These are phyloP conservation scores for Xylota segnis DNA, from an alignment of 2,888 invertebrate species.

Conservation along the genomic window DNA sequence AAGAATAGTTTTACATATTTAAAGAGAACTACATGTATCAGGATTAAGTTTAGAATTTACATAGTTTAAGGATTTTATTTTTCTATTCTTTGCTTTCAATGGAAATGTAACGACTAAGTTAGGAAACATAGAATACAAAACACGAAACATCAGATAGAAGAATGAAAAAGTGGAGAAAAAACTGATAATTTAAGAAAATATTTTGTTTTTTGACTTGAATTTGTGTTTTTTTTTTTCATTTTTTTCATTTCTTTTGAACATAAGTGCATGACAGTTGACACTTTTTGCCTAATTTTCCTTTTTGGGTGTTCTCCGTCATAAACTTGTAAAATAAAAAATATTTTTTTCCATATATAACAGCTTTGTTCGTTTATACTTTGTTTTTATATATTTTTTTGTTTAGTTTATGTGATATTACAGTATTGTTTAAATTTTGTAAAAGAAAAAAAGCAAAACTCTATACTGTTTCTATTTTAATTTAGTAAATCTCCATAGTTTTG, in stretches of 20 bases:
- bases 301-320: neutral
- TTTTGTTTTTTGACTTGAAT: neutral
- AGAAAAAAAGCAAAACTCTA: conserved; percentile 28
- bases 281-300: no score
- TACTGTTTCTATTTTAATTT: conserved; percentile 62
- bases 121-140: neutral
- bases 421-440: conserved; percentile 48
- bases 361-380: conserved; percentile 7
- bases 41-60: neutral
- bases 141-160: neutral
- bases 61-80: conserved; percentile 2
- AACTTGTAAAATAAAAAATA: neutral
- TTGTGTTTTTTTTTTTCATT: neutral
- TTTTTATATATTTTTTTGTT: conserved; percentile 34
- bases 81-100: conserved; percentile 2
- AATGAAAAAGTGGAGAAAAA: neutral
- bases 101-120: conserved; percentile 16
- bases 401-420: conserved; percentile 67
- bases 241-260: no score
- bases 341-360: neutral
- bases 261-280: no score
- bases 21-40: neutral
- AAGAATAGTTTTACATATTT: conserved; percentile 25
- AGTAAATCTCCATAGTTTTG: conserved; percentile 31
- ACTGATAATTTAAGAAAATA: conserved; percentile 43